Evolutionary conservation across 1,140 invertebrate species (phyloP), one percentile per base, ranked within the genome.

Genomic region (Lasaia peninsularis): DNA sequence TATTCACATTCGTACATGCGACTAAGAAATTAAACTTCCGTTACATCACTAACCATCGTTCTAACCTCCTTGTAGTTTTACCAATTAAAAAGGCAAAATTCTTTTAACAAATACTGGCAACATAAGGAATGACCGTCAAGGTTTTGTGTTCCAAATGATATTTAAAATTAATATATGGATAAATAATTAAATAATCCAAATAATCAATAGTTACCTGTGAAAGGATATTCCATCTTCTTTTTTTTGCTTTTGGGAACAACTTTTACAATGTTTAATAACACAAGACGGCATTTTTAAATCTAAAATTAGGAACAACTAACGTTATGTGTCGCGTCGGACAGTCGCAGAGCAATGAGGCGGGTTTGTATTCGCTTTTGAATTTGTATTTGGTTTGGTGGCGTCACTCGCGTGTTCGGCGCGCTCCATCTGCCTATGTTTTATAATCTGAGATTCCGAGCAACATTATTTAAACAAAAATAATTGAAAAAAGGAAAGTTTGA

Each of bases 151-250:
- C 24, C 24, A 6, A 24, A 6, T 24, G 3, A 24, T 24, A 2
- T 24, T 6, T 24, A 2, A 24, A 24, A 24, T 1, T 6, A 24
- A 5, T 24, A 6, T 7, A 7, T 28, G 8, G 8, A 28, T 28
- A 28, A 28, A 28, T 2, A 28, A 28, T 28, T 0, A 28, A 28
- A 28, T 7, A 6, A 4, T 28, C n/a, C 5, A 28, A 28, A 28
- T 28, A 28, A 28, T 6, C 2, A 4, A 7, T 28, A 4, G 5
- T 37, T 54, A 54, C 52, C 33, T 54, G 20, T 54, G 52, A 54
- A 40, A 54, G 10, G 52, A 54, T 40, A 54, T 24, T 37, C 35
- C 52, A 35, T 54, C 52, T 10, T 44, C 21, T 56, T 44, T 56
- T 7, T 48, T 31, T 28, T 44, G 35, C 3, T 56, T 56, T 24